Evolutionary conservation across 2,113 vertebrate genomes (phyloP).

Genomic region (Henicopernis longicauda): DNA sequence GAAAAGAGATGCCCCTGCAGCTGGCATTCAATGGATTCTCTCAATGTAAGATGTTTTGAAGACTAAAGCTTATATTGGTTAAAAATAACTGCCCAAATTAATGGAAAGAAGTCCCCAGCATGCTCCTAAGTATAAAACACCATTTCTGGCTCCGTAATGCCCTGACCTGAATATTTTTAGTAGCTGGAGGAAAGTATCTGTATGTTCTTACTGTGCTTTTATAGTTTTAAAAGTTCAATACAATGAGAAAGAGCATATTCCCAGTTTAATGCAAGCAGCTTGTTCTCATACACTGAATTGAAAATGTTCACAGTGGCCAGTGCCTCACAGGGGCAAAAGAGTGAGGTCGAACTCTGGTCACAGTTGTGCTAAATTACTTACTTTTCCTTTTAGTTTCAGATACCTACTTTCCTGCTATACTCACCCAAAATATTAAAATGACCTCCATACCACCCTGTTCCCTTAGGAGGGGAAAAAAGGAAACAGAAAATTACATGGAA

Average conservation of each 20-base stretch:
- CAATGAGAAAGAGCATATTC: background rate
- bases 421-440: slow-evolving; percentile 68
- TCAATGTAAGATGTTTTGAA: background rate
- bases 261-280: background rate
- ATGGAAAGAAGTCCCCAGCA: background rate
- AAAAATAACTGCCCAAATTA: background rate
- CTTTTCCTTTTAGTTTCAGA: slow-evolving; percentile 33
- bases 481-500: slow-evolving; percentile 53
- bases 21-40: background rate
- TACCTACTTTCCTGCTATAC: slow-evolving; percentile 16
- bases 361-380: slow-evolving; percentile 8
- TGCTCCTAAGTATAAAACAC: background rate
- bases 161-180: background rate
- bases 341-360: background rate
- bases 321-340: background rate
- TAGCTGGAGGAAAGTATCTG: background rate
- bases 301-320: background rate
- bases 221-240: background rate
- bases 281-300: background rate
- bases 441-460: slow-evolving; percentile 24
- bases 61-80: background rate
- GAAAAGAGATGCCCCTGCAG: background rate
- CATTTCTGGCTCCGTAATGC: background rate
- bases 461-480: background rate
- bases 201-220: background rate